A percentile compares a stretch with the other conserved stretches of the same genome.
Conservation (phyloP, 2,888 invertebrate species). For the Drosophila stalkeri region DNA sequence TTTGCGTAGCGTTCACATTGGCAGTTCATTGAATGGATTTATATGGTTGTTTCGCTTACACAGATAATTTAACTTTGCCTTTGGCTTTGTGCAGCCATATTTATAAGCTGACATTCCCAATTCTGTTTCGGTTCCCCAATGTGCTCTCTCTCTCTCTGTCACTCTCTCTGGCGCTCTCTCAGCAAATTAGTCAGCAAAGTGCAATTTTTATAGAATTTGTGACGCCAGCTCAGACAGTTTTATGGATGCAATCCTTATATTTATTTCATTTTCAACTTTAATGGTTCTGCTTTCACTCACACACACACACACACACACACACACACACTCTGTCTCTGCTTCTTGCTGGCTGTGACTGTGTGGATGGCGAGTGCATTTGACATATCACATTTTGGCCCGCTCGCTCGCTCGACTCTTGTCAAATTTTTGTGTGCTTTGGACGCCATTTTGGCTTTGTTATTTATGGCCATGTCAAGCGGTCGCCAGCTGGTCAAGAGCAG, state of each 20-base stretch:
- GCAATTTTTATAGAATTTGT: slow-evolving; percentile 39
- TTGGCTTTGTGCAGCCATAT: slow-evolving; percentile 18
- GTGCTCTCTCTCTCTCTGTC: not conserved
- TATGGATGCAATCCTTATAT: slow-evolving; percentile 49
- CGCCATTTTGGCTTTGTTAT: slow-evolving; percentile 79
- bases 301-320: not conserved
- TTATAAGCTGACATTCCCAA: slow-evolving; percentile 21
- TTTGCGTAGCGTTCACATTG: slow-evolving; percentile 1
- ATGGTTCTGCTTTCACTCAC: slow-evolving; percentile 23
- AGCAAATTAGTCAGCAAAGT: slow-evolving; percentile 34
- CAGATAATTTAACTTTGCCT: slow-evolving; percentile 21
- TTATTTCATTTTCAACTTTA: slow-evolving; percentile 49
- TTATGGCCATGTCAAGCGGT: slow-evolving; percentile 77
- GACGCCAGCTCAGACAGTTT: slow-evolving; percentile 51
- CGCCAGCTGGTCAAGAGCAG: slow-evolving; percentile 69
- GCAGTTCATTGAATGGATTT: slow-evolving; percentile 23
- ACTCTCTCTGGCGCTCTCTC: not conserved
- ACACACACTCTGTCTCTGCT: not conserved
- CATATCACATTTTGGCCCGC: slow-evolving; percentile 76
- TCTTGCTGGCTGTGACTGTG: slow-evolving; percentile 13
- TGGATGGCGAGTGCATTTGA: slow-evolving; percentile 67
- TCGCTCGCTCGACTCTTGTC: slow-evolving; percentile 45
- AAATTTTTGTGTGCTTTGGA: slow-evolving; percentile 66
- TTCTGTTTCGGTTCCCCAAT: not conserved
- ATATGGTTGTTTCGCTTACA: slow-evolving; percentile 15